A percentile compares a stretch with the other conserved stretches of the same genome.
These are phyloP conservation scores for Harmothoe impar DNA, from an alignment of 2,888 invertebrate species.

Conservation along the genomic window DNA sequence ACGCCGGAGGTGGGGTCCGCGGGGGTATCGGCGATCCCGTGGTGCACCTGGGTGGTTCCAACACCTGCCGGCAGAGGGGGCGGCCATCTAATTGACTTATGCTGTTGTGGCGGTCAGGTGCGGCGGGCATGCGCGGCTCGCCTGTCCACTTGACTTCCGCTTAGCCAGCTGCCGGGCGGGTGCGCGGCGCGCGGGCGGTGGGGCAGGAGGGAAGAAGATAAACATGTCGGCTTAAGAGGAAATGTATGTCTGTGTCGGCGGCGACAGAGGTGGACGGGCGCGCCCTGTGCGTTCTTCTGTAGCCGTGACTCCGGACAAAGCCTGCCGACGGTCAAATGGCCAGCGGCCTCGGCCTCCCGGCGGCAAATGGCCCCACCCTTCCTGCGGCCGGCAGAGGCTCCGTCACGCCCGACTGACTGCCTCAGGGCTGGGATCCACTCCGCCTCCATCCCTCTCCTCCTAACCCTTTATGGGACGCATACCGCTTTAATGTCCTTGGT, in stretches of 20 bases:
- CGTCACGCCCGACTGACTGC: background rate
- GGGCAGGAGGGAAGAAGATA: conserved; percentile 20
- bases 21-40: background rate
- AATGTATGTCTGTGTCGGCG: conserved; percentile 59
- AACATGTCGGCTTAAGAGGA: conserved; percentile 58
- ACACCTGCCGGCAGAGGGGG: conserved; percentile 33
- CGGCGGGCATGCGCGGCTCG: conserved; percentile 52
- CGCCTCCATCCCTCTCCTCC: background rate
- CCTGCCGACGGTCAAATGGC: conserved; percentile 31
- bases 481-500: too few species aligned
- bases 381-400: background rate
- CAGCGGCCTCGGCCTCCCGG: background rate
- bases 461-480: too few species aligned
- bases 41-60: conserved; percentile 40
- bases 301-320: conserved; percentile 52
- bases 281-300: conserved; percentile 40
- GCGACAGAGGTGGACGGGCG: background rate
- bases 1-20: background rate
- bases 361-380: conserved; percentile 22
- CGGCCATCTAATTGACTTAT: conserved; percentile 57
- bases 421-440: background rate
- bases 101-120: conserved; percentile 59
- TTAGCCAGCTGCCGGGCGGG: conserved; percentile 56
- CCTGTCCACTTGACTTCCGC: conserved; percentile 63
- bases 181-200: background rate